phyloP scores from a whole-genome alignment of 2,888 invertebrate genomes.

The Chromoteleia sp. region DNA sequence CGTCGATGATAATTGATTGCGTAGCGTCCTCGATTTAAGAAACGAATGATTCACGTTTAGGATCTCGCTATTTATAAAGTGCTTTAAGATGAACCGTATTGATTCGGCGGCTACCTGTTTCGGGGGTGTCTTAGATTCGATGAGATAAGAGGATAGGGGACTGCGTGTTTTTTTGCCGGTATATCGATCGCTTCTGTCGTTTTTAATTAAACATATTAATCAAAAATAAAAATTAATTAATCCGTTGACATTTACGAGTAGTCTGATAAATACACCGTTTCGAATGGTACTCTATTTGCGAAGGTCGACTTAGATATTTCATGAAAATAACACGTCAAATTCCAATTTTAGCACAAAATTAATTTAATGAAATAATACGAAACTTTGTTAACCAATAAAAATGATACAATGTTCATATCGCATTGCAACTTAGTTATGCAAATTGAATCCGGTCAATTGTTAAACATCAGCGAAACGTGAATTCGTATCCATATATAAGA shows the following conservation, averaged over 20 bases:
- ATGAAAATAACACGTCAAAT: constrained; percentile 41
- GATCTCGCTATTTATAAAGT: constrained; percentile 39
- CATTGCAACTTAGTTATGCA: neutral
- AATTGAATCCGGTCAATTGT: neutral
- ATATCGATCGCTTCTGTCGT: constrained; percentile 28
- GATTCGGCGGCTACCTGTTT: constrained; percentile 28
- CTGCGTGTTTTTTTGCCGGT: neutral
- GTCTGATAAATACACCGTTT: constrained; percentile 22
- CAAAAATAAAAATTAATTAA: constrained; percentile 41
- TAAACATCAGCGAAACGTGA: too few relatives aligned
- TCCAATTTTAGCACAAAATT: constrained; percentile 37
- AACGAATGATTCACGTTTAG: constrained; percentile 23
- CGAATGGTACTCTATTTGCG: constrained; percentile 25
- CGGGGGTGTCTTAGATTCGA: constrained; percentile 13
- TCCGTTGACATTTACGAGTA: constrained; percentile 18
- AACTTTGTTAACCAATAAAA: constrained; percentile 29
- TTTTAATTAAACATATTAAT: constrained; percentile 43
- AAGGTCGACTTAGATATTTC: constrained; percentile 18
- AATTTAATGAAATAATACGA: constrained; percentile 32
- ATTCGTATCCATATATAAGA: too few relatives aligned
- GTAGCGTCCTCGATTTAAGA: too few relatives aligned
- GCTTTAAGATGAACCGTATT: constrained; percentile 49
- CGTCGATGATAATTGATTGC: constrained; percentile 35
- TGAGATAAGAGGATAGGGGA: constrained; percentile 22
- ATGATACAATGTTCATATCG: constrained; percentile 10